Evolutionary conservation across 2,888 invertebrate species (phyloP).

Genomic region (Parascotia fuliginaria): DNA sequence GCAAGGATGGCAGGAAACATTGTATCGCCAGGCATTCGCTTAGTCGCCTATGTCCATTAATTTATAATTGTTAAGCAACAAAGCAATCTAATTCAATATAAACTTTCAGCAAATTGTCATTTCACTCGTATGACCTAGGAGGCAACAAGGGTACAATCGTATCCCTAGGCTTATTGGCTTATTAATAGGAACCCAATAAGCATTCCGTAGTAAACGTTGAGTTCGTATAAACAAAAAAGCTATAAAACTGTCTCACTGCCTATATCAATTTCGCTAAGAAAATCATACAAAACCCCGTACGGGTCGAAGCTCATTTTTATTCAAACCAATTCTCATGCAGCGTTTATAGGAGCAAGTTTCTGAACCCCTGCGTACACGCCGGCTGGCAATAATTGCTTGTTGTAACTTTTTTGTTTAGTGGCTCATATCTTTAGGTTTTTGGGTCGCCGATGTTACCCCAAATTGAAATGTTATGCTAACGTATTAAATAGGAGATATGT

Average conservation of each 20-base stretch:
- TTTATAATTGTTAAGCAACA: no score
- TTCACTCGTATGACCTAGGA: no score
- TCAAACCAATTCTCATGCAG: constrained; percentile 59
- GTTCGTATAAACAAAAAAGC: constrained; percentile 11
- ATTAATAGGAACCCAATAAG: no score
- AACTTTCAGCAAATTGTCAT: no score
- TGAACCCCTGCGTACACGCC: constrained; percentile 25
- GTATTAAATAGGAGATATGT: constrained; percentile 21
- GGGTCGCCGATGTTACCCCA: constrained; percentile 28
- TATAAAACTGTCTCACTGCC: constrained; percentile 21
- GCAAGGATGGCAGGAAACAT: no score
- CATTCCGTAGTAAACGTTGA: no score
- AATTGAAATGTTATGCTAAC: constrained; percentile 36
- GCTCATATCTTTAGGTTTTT: constrained; percentile 27
- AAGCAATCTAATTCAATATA: no score
- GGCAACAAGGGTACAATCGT: no score
- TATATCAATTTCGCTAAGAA: constrained; percentile 42
- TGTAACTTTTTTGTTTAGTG: constrained; percentile 45
- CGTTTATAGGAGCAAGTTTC: constrained; percentile 58
- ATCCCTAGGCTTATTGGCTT: no score
- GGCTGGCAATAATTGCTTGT: constrained; percentile 49
- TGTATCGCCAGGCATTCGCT: no score
- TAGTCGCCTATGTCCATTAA: no score
- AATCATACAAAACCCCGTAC: constrained; percentile 30
- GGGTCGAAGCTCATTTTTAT: constrained; percentile 49